Conservation (phyloP, 2,797 vertebrate species). For the Sitta carolinensis region DNA sequence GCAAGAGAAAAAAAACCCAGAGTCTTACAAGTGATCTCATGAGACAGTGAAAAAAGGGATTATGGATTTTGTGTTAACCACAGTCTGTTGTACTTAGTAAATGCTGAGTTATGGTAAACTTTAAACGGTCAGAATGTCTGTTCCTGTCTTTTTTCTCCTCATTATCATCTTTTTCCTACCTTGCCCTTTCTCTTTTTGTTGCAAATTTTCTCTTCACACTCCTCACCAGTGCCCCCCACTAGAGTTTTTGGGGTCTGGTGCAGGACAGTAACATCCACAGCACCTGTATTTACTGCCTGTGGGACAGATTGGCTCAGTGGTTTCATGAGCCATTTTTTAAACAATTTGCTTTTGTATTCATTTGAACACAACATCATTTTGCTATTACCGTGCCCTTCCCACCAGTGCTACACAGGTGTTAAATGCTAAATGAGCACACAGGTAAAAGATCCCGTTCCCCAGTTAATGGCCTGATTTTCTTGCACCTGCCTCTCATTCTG, state of each 20-base stretch:
- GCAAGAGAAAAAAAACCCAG: accelerated
- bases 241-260: not conserved
- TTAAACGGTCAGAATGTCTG: not conserved
- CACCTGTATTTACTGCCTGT: not conserved
- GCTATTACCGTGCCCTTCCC: not conserved
- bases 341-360: not conserved
- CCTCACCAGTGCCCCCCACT: not conserved
- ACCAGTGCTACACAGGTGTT: not conserved
- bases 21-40: not conserved
- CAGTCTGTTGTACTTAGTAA: not conserved
- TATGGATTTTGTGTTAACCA: not conserved
- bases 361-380: not conserved
- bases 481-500: not conserved
- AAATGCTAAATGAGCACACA: not conserved
- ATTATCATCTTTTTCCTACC: not conserved
- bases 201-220: not conserved
- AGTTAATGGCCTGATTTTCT: not conserved
- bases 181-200: not conserved
- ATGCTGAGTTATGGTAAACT: not conserved
- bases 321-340: not conserved
- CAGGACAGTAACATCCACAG: not conserved
- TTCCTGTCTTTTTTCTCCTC: not conserved
- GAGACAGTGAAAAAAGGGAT: not conserved
- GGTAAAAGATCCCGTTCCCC: not conserved
- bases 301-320: not conserved